phyloP scores from a whole-genome alignment of 2,797 vertebrate species.

The Coracias cyanogaster region DNA sequence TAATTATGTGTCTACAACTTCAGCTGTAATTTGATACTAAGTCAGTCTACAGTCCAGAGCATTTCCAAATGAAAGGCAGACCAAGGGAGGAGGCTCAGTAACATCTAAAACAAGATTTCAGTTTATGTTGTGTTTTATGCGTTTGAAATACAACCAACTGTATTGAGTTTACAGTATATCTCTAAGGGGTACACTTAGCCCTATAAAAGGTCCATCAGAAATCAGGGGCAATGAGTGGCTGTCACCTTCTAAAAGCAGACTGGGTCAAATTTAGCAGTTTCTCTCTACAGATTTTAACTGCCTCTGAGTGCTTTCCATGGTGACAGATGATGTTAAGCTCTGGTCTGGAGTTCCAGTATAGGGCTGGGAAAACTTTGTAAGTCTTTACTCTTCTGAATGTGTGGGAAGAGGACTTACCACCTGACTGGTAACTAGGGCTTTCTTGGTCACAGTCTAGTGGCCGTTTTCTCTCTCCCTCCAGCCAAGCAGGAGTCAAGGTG shows the following conservation, averaged over 20 bases:
- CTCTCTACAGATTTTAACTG: background rate
- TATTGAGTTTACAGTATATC: background rate
- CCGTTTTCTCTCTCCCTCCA: background rate
- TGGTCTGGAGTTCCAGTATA: background rate
- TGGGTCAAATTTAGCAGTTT: background rate
- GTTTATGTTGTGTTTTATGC: background rate
- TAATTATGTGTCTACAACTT: background rate
- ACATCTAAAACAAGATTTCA: background rate
- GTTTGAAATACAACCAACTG: background rate
- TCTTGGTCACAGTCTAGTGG: background rate
- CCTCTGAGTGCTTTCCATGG: background rate
- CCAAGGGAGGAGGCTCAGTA: background rate
- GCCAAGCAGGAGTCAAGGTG: background rate
- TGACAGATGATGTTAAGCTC: background rate
- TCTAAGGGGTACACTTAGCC: background rate
- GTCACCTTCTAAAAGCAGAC: background rate
- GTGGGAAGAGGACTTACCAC: background rate
- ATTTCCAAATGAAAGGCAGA: background rate
- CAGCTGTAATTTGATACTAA: background rate
- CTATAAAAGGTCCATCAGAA: background rate
- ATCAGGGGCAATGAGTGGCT: background rate
- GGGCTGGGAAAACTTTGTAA: background rate
- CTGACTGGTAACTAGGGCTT: background rate
- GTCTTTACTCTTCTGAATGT: background rate
- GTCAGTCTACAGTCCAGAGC: background rate